Conservation (phyloP, 1,140 invertebrate species). For the Bathynomus jamesi region DNA sequence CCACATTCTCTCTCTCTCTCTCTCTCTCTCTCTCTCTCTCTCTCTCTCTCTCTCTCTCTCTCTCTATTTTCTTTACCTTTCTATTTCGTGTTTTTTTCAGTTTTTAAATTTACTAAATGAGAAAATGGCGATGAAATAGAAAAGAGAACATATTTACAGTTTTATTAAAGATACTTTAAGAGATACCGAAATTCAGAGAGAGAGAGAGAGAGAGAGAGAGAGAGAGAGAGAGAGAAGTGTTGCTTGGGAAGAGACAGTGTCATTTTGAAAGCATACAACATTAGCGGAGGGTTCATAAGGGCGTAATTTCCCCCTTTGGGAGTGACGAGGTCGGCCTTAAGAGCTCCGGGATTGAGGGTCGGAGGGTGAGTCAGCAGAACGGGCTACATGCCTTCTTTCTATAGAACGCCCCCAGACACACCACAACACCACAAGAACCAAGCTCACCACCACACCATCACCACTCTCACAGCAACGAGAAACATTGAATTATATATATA, state of each 20-base stretch:
- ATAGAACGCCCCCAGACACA: background rate
- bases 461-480: background rate
- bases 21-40: background rate
- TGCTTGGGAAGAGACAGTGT: background rate
- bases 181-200: constrained; percentile 7
- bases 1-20: background rate
- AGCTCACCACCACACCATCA: background rate
- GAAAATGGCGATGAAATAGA: background rate
- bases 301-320: background rate
- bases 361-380: background rate
- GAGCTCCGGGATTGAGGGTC: background rate
- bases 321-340: background rate
- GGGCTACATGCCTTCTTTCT: background rate
- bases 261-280: background rate
- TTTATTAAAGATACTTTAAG: background rate
- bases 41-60: background rate
- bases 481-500: background rate
- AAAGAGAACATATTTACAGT: background rate
- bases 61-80: background rate
- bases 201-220: constrained; percentile 5
- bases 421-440: background rate
- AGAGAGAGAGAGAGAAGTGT: background rate
- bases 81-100: background rate
- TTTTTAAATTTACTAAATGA: background rate
- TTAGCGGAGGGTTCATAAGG: background rate